Evolutionary conservation across 2,113 vertebrate species (phyloP).

Genomic region (Microtus montanus): DNA sequence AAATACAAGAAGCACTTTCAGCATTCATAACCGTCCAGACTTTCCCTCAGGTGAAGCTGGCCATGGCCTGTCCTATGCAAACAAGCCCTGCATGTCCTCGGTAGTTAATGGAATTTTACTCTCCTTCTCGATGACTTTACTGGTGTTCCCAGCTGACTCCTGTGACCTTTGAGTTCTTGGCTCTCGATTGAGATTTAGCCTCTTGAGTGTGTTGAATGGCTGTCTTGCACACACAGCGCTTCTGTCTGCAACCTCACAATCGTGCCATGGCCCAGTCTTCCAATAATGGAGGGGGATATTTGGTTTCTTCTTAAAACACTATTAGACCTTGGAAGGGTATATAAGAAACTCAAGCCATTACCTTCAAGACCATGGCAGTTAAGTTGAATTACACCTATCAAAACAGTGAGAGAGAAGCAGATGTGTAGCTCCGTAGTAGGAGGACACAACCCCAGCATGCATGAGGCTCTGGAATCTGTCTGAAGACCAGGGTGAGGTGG

Average conservation of each 20-base stretch:
- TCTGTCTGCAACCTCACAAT: not conserved
- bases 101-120: not conserved
- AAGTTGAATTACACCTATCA: not conserved
- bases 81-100: not conserved
- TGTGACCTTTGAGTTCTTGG: not conserved
- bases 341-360: not conserved
- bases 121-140: not conserved
- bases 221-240: not conserved
- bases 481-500: not conserved
- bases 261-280: not conserved
- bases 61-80: not conserved
- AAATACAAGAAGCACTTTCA: slow-evolving; percentile 15
- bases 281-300: not conserved
- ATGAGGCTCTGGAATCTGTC: not conserved
- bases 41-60: not conserved
- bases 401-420: not conserved
- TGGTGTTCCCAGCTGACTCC: not conserved
- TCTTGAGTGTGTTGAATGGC: not conserved
- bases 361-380: not conserved
- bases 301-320: slow-evolving; percentile 32
- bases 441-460: not conserved
- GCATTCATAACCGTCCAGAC: not conserved
- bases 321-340: not conserved
- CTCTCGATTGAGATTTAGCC: not conserved
- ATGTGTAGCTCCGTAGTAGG: not conserved